Percentiles rank a stretch among this genome's conserved stretches.
phyloP scores from a whole-genome alignment of 2,888 invertebrate species.

The Aphrophora alni region DNA sequence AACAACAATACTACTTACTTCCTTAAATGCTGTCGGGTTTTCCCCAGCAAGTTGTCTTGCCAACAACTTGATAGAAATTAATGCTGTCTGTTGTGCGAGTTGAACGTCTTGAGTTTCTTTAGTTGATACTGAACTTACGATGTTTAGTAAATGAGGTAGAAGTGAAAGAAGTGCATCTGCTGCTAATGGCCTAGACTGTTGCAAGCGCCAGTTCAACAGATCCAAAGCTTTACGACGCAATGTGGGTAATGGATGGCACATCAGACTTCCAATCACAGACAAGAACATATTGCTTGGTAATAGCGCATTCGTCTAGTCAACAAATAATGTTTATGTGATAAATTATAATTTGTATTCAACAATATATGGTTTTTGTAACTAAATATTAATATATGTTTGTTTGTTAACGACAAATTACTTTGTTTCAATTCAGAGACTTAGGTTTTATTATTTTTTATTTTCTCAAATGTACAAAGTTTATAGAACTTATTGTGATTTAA shows the following conservation, averaged over 20 bases:
- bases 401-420: too few relatives aligned
- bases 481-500: too few relatives aligned
- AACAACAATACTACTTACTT: conserved; percentile 55
- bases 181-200: conserved; percentile 54
- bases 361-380: too few relatives aligned
- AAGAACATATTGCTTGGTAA: conserved; percentile 82
- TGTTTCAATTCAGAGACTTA: too few relatives aligned
- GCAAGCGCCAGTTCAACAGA: conserved; percentile 80
- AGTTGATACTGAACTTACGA: conserved; percentile 12
- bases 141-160: conserved; percentile 43
- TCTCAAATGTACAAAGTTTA: too few relatives aligned
- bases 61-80: conserved; percentile 83
- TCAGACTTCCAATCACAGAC: conserved; percentile 74
- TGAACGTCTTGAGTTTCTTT: conserved; percentile 31
- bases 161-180: conserved; percentile 19
- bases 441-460: too few relatives aligned
- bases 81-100: conserved; percentile 77
- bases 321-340: too few relatives aligned
- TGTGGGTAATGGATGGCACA: conserved; percentile 71
- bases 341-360: background rate
- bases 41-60: conserved; percentile 73
- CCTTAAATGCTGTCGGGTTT: conserved; percentile 73
- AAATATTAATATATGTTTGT: too few relatives aligned
- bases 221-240: conserved; percentile 86
- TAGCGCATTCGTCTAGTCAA: conserved; percentile 58